Base-by-base conservation (phyloP, 2,888 invertebrate species). In the Patella caerulea region DNA sequence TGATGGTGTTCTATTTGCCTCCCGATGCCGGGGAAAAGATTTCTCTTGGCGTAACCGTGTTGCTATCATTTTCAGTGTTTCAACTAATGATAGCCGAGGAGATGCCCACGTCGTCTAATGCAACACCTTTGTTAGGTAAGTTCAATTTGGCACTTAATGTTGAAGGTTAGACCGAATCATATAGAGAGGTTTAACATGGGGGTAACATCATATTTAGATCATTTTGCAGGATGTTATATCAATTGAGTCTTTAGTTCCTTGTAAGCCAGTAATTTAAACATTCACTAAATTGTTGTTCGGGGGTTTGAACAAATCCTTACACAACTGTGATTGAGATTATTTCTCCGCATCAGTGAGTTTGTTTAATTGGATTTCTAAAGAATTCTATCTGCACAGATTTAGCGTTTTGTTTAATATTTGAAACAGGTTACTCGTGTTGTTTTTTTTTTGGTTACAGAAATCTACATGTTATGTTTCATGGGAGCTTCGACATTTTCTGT, bases 21-120 rank as follows among this genome's bases (percentile, higher is more conserved):
- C 88, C 88, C 11, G 88, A 89, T 72, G 85, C 86, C 14, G 88
- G 88, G 0, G 88, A 88, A 79, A 88, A 88, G 81, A 84, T 88
- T 17, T 86, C 87, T 9, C 85, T 88, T 9, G 88, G 88, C n/a
- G 85, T 88, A 71, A 88, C 88, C n/a, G 87, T 89, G 15, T 83
- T 89, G 7, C 83, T 88, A 54, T 84, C 88, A 56, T 88, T 87
- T 79, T 85, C 87, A 15, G 88, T 88, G 73, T 88, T 88, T 83
- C 85, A 89, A 72, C 81, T 88, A 69, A 83, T 88, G 75, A 87
- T 88, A 52, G 87, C 88, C n/a, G 87, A 88, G 74, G 86, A 83
- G 72, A 81, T 89, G n/a, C 88, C 88, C 3, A 82, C 86, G 54
- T 86, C 86, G 0, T 85, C 88, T 5, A 83, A 86, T 7, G 78